Evolutionary conservation across 2,888 invertebrate species (phyloP).

Genomic region (Ethmia dodecea): DNA sequence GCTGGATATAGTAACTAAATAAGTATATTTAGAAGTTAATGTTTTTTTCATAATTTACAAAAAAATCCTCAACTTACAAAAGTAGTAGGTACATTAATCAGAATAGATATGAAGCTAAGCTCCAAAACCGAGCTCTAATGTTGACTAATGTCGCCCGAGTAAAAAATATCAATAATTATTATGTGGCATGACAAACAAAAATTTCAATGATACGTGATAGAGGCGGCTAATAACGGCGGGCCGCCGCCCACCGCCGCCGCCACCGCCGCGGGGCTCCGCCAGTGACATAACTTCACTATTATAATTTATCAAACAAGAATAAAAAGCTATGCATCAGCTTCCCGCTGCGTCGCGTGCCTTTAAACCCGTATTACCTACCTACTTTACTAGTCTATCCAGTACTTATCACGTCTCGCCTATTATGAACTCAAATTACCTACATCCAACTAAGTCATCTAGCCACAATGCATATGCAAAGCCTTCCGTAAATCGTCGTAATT

Average conservation of each 20-base stretch:
- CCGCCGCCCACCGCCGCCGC: constrained; percentile 27
- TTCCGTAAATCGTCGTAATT: constrained; percentile 43
- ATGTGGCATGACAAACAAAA: constrained; percentile 64
- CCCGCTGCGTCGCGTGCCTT: constrained; percentile 67
- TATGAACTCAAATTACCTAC: constrained; percentile 48
- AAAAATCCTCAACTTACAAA: too few species aligned
- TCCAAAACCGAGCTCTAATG: constrained; percentile 6
- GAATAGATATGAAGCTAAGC: constrained; percentile 1
- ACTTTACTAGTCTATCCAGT: constrained; percentile 50
- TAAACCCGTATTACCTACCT: constrained; percentile 17
- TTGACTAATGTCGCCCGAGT: constrained; percentile 25
- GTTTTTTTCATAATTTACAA: too few species aligned
- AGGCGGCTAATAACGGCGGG: constrained; percentile 42
- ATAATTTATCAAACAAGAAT: constrained; percentile 62
- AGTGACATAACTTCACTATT: constrained; percentile 66
- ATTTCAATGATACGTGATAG: constrained; percentile 54
- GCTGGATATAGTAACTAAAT: too few species aligned
- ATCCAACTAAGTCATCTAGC: constrained; percentile 37
- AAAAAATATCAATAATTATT: constrained; percentile 51
- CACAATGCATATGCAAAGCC: constrained; percentile 45
- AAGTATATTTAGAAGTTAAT: too few species aligned
- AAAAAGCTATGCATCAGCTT: constrained; percentile 49
- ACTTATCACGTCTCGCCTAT: constrained; percentile 39
- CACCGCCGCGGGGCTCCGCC: constrained; percentile 32
- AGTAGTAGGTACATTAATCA: neutral